Conservation (phyloP, 2,797 vertebrate species). For the Furcifer pardalis region DNA sequence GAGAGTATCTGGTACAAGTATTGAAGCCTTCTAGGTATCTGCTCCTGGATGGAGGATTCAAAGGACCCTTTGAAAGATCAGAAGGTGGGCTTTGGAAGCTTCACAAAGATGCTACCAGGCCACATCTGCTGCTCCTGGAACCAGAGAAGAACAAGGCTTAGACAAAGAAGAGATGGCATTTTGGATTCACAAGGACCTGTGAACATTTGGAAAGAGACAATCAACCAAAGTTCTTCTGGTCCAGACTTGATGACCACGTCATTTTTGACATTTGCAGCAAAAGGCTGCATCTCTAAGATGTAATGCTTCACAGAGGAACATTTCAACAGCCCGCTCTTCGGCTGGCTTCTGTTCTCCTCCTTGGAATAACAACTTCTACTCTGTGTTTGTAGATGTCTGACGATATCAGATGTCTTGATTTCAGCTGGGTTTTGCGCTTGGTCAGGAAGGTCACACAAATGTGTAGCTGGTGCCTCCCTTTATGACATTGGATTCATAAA, state of each 20-base stretch:
- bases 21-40: neutral
- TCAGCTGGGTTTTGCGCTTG: neutral
- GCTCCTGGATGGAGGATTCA: neutral
- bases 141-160: neutral
- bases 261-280: neutral
- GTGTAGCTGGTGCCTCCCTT: neutral
- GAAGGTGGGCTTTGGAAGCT: neutral
- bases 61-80: neutral
- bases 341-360: neutral
- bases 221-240: neutral
- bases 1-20: neutral
- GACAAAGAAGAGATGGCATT: neutral
- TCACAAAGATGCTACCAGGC: neutral
- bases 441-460: neutral
- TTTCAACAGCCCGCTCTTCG: neutral
- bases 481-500: neutral
- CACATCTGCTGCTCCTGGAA: neutral
- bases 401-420: neutral
- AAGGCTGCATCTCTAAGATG: conserved; percentile 9
- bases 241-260: neutral
- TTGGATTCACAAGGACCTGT: neutral
- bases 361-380: neutral
- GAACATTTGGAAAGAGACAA: neutral
- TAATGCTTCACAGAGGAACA: neutral
- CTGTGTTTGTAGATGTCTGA: neutral